phyloP scores from a whole-genome alignment of 2,113 vertebrate genomes.

The Calonectris borealis region DNA sequence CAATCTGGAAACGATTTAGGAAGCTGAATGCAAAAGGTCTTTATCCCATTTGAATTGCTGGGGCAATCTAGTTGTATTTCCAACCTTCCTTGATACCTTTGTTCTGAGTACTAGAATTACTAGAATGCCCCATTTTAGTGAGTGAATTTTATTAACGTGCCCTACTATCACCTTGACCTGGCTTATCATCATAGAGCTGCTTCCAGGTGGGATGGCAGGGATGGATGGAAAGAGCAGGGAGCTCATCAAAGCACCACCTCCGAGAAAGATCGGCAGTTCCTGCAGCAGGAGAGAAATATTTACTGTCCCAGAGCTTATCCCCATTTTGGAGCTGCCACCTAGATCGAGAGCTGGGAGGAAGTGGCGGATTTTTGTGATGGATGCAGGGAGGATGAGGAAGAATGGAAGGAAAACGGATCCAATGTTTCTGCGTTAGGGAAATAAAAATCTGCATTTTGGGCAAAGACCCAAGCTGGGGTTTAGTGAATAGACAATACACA shows the following conservation, averaged over 20 bases:
- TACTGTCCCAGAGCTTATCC: neutral
- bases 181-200: neutral
- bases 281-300: neutral
- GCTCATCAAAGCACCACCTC: neutral
- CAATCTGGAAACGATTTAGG: neutral
- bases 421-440: neutral
- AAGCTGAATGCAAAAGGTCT: neutral
- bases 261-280: neutral
- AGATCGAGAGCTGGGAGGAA: neutral
- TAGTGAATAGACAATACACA: neutral
- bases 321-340: neutral
- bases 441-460: neutral
- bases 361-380: accelerated
- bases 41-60: neutral
- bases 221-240: neutral
- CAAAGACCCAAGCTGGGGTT: neutral
- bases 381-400: neutral
- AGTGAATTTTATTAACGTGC: neutral
- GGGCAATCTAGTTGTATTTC: neutral
- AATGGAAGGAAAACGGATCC: neutral
- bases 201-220: neutral
- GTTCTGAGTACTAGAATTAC: neutral
- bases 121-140: neutral
- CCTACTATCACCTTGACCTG: neutral
- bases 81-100: neutral